These are phyloP conservation scores for Onychomys torridus DNA, from an alignment of 2,797 vertebrate genomes.

Conservation along the genomic window DNA sequence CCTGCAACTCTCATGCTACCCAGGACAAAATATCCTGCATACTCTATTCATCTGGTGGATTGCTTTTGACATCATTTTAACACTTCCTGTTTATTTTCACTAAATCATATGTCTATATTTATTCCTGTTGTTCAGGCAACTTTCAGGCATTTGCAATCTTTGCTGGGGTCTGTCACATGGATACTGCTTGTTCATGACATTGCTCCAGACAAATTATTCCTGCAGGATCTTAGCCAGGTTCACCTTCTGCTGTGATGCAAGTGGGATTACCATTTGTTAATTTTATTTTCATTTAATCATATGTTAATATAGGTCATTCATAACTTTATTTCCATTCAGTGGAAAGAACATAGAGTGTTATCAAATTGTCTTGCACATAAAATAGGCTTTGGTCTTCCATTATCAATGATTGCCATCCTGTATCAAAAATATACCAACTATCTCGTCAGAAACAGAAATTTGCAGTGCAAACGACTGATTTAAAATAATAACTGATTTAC, in stretches of 20 bases:
- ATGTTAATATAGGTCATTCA: constrained; percentile 57
- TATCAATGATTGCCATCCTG: constrained; percentile 45
- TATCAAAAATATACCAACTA: constrained; percentile 58
- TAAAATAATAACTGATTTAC: constrained; percentile 40
- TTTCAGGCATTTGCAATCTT: background rate
- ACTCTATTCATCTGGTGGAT: background rate
- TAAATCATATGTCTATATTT: constrained; percentile 8
- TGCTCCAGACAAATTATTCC: constrained; percentile 31
- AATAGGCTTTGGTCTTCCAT: constrained; percentile 52
- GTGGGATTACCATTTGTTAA: constrained; percentile 63
- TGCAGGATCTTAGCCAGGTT: constrained; percentile 33
- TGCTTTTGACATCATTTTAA: background rate
- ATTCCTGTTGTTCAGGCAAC: background rate
- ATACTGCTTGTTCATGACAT: constrained; percentile 22
- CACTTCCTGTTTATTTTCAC: background rate
- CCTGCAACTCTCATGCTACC: background rate
- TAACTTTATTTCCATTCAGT: constrained; percentile 66
- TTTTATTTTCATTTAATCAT: constrained; percentile 67
- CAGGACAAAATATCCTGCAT: background rate
- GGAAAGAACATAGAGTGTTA: constrained; percentile 33
- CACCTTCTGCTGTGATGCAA: constrained; percentile 48
- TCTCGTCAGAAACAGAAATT: constrained; percentile 23
- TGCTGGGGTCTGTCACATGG: background rate
- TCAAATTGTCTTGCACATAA: constrained; percentile 61
- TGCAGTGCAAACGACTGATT: constrained; percentile 44